Evolutionary conservation across 1,140 invertebrate species (phyloP), one percentile per base, ranked within the genome.

Genomic region (Holcopasites calliopsidis): DNA sequence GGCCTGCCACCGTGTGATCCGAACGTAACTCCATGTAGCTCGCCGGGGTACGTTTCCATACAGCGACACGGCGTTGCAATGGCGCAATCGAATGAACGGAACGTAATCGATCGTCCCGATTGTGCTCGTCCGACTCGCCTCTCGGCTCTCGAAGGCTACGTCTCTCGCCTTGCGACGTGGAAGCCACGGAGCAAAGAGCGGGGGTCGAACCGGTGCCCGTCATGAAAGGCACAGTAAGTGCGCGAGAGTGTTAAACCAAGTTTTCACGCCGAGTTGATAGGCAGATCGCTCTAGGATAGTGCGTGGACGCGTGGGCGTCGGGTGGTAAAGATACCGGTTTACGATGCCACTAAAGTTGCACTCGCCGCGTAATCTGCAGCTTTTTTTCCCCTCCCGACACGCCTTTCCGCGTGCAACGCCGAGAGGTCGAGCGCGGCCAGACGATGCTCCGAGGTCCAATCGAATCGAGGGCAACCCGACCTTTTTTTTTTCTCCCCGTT

Each of bases 321-420:
- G 86, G 86, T 81, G 86, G 85, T 89, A 88, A 89, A 89, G 84
- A 89, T 88, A 89, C 87, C 88, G 88, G 87, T 89, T 89, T 89
- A 89, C 87, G 88, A 89, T 87, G 83, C 87, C 87, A 88, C 87
- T 89, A 89, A 88, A 88, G 77, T 87, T 83, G 85, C 85, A 80
- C 81, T 86, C 87, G 82, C 76, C 79, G 85, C 87, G 85, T 88
- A 87, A 88, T 88, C 87, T 88, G 81, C 50, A 62, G 64, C 58
- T 80, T 85, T 87, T 86, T 79, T 40, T 23, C 16, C 8, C 8
- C n/a, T n/a, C 18, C 69, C 77, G 84, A 87, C 86, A 84, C 83
- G 83, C 86, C 86, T 88, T 83, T 81, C 72, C 76, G 81, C 80
- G 75, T 81, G n/a, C 44, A n/a, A 47, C n/a, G 44, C 28, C 61